Percentiles rank a stretch among this genome's conserved stretches.
These are phyloP conservation scores for Bufo gargarizans DNA, from an alignment of 2,113 vertebrate species.

Conservation along the genomic window DNA sequence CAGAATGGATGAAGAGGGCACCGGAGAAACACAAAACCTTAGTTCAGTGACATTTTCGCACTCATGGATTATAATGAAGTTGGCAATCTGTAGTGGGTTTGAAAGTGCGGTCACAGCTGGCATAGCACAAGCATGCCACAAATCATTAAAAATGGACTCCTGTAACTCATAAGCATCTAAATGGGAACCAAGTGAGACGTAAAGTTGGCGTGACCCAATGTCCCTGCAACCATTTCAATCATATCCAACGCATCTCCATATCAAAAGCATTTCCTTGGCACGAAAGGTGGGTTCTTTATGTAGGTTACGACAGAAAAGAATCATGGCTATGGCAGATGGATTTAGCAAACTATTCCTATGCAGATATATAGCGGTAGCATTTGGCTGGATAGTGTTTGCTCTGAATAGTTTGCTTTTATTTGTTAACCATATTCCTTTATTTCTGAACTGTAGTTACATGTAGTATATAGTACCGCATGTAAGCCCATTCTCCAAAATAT, in stretches of 20 bases:
- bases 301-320: neutral
- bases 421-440: neutral
- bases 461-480: neutral
- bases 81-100: conserved; percentile 51
- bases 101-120: conserved; percentile 51
- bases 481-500: neutral
- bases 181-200: conserved; percentile 33
- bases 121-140: conserved; percentile 36
- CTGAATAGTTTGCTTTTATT: neutral
- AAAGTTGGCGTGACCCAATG: conserved; percentile 16
- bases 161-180: conserved; percentile 40
- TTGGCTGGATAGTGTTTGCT: neutral
- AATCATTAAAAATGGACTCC: conserved; percentile 48
- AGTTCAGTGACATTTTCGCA: conserved; percentile 52
- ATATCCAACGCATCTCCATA: conserved; percentile 32
- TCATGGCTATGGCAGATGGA: conserved; percentile 6
- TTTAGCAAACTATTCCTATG: neutral
- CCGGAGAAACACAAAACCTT: conserved; percentile 50
- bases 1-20: conserved; percentile 52
- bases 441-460: neutral
- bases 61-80: conserved; percentile 48
- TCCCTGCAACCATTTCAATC: conserved; percentile 10
- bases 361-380: neutral
- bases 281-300: neutral
- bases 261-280: conserved; percentile 34